Percentiles rank a stretch among this genome's conserved stretches.
Evolutionary conservation across 2,888 invertebrate genomes (phyloP).

Genomic region (Antitype chi): DNA sequence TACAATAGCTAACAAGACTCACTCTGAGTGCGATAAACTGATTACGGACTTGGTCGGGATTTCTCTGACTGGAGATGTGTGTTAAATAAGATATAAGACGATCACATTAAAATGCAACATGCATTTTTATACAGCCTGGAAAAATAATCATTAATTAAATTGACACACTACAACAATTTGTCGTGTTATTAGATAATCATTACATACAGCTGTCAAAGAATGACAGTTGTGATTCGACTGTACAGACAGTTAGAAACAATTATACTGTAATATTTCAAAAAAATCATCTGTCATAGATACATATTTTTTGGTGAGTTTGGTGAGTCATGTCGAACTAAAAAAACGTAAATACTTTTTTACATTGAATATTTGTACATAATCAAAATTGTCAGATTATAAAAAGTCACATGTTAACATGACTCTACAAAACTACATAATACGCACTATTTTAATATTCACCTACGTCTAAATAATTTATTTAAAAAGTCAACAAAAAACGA

Average conservation of each 20-base stretch:
- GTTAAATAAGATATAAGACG: too few relatives aligned
- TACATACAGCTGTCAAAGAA: background rate
- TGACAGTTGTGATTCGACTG: background rate
- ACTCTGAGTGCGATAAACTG: background rate
- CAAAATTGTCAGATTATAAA: background rate
- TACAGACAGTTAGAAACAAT: background rate
- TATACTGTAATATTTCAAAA: background rate
- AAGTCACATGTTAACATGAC: too few relatives aligned
- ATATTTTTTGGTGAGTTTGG: background rate
- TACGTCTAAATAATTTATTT: background rate
- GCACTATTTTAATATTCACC: background rate
- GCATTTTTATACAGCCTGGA: too few relatives aligned
- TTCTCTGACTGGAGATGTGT: background rate
- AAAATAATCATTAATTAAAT: background rate
- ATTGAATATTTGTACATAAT: too few relatives aligned
- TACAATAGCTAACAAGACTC: background rate
- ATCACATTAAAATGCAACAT: too few relatives aligned
- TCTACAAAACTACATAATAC: background rate
- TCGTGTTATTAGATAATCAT: background rate
- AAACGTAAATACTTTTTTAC: too few relatives aligned
- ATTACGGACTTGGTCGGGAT: background rate
- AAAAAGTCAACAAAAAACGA: constrained; percentile 17
- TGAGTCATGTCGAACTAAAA: too few relatives aligned
- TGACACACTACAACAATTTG: background rate
- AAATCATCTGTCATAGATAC: background rate